Percentiles rank a stretch among this genome's conserved stretches.
Conservation (phyloP, 1,140 invertebrate genomes). For the Cyclina sinensis region DNA sequence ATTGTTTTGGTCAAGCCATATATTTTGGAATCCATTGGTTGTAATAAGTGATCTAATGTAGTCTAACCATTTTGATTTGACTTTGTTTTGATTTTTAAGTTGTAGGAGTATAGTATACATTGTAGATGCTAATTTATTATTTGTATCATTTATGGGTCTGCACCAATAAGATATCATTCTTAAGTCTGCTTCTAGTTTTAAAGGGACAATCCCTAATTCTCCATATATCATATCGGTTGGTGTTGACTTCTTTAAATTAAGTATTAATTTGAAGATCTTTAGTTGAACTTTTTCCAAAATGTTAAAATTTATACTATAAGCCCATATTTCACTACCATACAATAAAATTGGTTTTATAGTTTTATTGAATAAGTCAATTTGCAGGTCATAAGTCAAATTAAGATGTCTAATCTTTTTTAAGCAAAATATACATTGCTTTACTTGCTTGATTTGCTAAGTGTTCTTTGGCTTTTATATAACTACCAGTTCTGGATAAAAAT, state of each 20-base stretch:
- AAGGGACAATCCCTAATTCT: neutral
- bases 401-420: neutral
- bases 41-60: neutral
- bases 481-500: neutral
- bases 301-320: conserved; percentile 28
- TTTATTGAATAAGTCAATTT: conserved; percentile 51
- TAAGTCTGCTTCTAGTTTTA: neutral
- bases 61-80: neutral
- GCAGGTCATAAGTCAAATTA: neutral
- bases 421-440: neutral
- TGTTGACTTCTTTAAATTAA: neutral
- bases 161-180: neutral
- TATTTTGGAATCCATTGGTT: neutral
- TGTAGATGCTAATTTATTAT: neutral
- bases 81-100: neutral
- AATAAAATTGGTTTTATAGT: conserved; percentile 52
- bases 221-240: neutral
- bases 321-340: conserved; percentile 54
- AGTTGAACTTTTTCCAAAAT: conserved; percentile 22
- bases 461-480: neutral
- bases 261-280: neutral
- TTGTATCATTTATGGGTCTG: neutral
- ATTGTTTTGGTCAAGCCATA: neutral
- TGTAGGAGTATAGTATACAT: neutral
- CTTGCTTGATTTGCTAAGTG: neutral